phyloP scores from a whole-genome alignment of 2,888 invertebrate species.

The Tanypteryx hageni region DNA sequence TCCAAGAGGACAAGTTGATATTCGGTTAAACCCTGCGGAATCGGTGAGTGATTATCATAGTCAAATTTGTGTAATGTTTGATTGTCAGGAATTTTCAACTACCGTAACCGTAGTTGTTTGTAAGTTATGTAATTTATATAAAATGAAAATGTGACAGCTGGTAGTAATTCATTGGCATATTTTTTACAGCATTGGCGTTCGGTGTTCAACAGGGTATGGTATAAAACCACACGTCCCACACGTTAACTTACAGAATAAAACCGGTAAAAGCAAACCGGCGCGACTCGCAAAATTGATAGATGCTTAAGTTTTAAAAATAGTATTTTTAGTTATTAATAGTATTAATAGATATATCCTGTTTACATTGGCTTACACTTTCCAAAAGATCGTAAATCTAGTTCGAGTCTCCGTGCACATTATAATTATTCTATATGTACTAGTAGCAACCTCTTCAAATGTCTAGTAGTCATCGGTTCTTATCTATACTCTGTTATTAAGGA shows the following conservation, averaged over 20 bases:
- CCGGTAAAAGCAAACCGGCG: not conserved
- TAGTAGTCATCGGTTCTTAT: no score
- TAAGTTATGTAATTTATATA: not conserved
- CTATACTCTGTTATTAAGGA: no score
- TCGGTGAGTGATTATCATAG: not conserved
- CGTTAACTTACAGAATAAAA: not conserved
- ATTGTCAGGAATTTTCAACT: not conserved
- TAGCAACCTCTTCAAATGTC: no score
- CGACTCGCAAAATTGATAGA: not conserved
- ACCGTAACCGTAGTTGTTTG: conserved; percentile 64
- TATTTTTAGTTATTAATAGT: not conserved
- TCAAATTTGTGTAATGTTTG: not conserved
- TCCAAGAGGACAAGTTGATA: conserved; percentile 51
- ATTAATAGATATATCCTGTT: not conserved
- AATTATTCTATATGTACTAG: no score
- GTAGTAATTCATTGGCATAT: conserved; percentile 68
- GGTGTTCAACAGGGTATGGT: conserved; percentile 78
- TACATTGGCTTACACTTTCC: not conserved
- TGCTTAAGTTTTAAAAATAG: not conserved
- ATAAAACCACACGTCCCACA: not conserved
- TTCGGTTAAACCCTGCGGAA: conserved; percentile 64
- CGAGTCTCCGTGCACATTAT: no score
- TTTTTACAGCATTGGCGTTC: conserved; percentile 78
- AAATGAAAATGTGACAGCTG: not conserved
- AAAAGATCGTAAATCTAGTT: not conserved